A percentile compares a stretch with the other conserved stretches of the same genome.
phyloP scores from a whole-genome alignment of 1,140 invertebrate genomes.

The Aphaenogaster ashmeadi region DNA sequence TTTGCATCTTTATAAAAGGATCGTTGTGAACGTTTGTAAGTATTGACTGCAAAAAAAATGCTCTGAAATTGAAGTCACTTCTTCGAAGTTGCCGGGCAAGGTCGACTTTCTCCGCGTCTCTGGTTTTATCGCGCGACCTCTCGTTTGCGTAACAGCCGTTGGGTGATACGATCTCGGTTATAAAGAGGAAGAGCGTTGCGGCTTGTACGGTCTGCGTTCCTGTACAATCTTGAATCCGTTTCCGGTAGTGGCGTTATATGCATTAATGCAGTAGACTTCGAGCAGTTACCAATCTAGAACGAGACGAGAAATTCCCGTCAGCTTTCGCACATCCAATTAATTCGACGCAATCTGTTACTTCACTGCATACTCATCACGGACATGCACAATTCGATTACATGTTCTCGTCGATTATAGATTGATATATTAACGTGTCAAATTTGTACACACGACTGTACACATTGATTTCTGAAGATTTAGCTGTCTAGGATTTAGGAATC shows the following conservation, averaged over 20 bases:
- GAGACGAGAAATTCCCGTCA: constrained; percentile 13
- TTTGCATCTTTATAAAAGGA: background rate
- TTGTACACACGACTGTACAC: background rate
- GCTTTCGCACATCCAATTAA: constrained; percentile 26
- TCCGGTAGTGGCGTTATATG: constrained; percentile 63
- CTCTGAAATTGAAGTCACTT: background rate
- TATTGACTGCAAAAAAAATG: background rate
- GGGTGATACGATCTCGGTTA: constrained; percentile 38
- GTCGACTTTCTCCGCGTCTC: constrained; percentile 20
- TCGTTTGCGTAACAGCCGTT: constrained; percentile 21
- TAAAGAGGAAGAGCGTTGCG: constrained; percentile 60
- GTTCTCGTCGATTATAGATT: background rate
- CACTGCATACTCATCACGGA: background rate
- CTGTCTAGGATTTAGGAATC: background rate
- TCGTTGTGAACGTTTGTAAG: background rate
- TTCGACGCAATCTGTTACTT: background rate
- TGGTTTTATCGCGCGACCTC: constrained; percentile 24
- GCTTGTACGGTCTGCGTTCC: constrained; percentile 39
- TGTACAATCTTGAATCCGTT: constrained; percentile 69
- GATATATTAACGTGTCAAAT: background rate
- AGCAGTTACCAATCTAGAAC: constrained; percentile 2
- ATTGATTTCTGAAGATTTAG: background rate
- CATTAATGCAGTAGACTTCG: constrained; percentile 42
- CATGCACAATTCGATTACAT: background rate
- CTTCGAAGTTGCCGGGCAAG: background rate